Conservation (phyloP, 2,888 invertebrate genomes). For the Pachymerium ferrugineum region DNA sequence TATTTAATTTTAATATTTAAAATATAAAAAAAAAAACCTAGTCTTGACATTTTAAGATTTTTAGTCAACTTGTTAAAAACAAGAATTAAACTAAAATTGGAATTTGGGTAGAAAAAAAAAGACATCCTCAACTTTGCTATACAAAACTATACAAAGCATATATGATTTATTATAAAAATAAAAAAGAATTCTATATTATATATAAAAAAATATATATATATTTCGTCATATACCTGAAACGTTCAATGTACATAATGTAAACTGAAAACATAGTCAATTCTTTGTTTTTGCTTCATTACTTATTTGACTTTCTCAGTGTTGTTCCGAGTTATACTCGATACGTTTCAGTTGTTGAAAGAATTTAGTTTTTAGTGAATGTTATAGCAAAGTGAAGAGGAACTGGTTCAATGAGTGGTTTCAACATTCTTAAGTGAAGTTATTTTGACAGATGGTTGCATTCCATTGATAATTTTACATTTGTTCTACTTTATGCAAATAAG, state of each 20-base stretch:
- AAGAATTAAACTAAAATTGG: background rate
- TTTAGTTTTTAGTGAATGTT: background rate
- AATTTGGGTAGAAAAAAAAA: background rate
- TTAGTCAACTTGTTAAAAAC: background rate
- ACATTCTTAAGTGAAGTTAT: no score
- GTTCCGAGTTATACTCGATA: background rate
- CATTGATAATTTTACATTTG: no score
- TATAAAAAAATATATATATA: background rate
- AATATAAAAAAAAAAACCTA: background rate
- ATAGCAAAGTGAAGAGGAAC: no score
- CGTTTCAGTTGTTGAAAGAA: background rate
- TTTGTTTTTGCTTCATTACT: constrained; percentile 1
- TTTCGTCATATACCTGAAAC: background rate
- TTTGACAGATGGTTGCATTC: no score
- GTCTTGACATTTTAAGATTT: background rate
- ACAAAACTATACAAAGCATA: background rate
- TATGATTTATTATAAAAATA: background rate
- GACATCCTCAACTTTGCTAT: background rate
- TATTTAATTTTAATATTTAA: background rate
- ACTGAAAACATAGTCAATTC: background rate
- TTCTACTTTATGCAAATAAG: no score
- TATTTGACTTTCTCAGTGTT: background rate
- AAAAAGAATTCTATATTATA: background rate
- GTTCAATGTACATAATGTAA: background rate
- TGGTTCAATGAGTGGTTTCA: no score